Evolutionary conservation across 1,140 invertebrate species (phyloP).

Genomic region (Drosophila jambulina): DNA sequence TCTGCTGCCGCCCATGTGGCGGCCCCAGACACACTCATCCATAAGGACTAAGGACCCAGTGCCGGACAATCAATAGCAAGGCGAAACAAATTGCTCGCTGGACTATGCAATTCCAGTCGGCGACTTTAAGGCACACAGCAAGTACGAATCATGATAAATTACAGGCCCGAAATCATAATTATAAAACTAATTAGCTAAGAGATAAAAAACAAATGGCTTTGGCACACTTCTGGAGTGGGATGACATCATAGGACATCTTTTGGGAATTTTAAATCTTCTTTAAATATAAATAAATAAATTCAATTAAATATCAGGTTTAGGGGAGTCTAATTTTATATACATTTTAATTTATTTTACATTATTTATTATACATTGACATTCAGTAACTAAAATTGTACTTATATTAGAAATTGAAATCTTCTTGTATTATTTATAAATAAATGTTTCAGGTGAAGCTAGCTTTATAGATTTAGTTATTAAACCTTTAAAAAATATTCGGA

Average conservation of each 20-base stretch:
- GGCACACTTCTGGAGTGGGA: neutral
- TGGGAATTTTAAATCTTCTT: neutral
- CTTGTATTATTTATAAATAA: neutral
- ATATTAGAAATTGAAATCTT: neutral
- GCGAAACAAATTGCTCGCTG: constrained; percentile 75
- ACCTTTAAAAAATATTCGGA: neutral
- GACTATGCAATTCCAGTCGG: constrained; percentile 67
- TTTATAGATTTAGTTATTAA: neutral
- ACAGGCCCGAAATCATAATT: constrained; percentile 63
- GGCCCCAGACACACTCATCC: constrained; percentile 26
- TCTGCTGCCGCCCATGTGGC: constrained; percentile 62
- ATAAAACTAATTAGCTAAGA: constrained; percentile 79
- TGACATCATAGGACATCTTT: neutral
- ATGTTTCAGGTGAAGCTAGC: neutral
- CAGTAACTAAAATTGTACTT: neutral
- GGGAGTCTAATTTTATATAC: too few relatives aligned
- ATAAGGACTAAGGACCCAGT: constrained; percentile 36
- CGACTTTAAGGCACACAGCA: constrained; percentile 14
- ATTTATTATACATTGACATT: neutral
- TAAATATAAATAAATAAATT: neutral
- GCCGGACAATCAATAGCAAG: constrained; percentile 72
- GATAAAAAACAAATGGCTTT: constrained; percentile 62
- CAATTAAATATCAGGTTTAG: neutral
- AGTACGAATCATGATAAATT: constrained; percentile 60
- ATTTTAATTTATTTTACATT: too few relatives aligned